These are phyloP conservation scores for Drosophila serrata DNA, from an alignment of 1,140 invertebrate species.

Conservation along the genomic window DNA sequence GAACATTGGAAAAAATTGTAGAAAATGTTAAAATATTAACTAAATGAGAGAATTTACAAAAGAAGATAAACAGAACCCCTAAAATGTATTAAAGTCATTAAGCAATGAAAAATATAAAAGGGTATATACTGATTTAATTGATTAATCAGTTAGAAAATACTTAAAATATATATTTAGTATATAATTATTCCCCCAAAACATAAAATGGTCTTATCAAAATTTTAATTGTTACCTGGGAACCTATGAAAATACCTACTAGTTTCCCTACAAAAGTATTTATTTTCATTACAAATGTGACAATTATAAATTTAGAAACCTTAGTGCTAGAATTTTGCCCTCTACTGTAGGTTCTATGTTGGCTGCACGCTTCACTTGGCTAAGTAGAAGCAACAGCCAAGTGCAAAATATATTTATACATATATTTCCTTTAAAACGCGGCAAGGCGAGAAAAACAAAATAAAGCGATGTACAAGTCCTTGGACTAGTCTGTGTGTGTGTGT, in stretches of 20 bases:
- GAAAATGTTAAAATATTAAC: neutral
- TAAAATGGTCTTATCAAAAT: too few species aligned
- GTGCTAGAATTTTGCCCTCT: neutral
- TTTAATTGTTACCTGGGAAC: too few species aligned
- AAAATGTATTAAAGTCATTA: too few species aligned
- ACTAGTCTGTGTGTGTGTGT: conserved; percentile 30
- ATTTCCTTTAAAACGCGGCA: conserved; percentile 36
- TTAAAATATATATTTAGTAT: too few species aligned
- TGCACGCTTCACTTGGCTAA: conserved; percentile 45
- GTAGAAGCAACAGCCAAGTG: conserved; percentile 69
- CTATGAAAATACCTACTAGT: too few species aligned
- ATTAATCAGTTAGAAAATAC: too few species aligned
- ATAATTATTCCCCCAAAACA: too few species aligned
- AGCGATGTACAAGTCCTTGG: conserved; percentile 24
- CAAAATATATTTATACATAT: conserved; percentile 26
- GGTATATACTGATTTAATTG: too few species aligned
- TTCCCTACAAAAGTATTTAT: neutral
- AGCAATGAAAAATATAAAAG: too few species aligned
- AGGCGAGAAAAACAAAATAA: conserved; percentile 16
- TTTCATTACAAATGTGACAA: neutral
- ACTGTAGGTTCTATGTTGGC: conserved; percentile 16
- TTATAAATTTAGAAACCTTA: neutral
- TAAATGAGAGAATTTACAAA: neutral
- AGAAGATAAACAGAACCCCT: neutral
- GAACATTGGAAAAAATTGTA: neutral